Conservation (phyloP, 35 echinoderm and acorn worm species). For the Hemicentrotus pulcherrimus region DNA sequence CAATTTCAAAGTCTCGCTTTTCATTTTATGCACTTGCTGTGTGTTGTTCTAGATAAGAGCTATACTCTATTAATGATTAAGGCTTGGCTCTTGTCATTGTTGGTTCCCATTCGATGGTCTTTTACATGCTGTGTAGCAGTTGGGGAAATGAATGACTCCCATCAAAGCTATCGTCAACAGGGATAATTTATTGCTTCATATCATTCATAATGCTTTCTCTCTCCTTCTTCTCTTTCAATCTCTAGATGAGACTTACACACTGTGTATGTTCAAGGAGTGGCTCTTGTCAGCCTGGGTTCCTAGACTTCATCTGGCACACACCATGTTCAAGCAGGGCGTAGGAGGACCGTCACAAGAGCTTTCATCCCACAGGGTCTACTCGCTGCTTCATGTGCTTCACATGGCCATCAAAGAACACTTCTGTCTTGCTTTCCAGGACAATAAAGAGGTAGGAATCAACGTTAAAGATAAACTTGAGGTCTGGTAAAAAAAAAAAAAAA, state of each 20-base stretch:
- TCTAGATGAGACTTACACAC: slow-evolving; percentile 56
- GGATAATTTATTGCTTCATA: not conserved
- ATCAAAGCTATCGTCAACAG: not conserved
- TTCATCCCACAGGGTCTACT: slow-evolving; percentile 27
- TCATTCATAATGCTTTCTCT: not conserved
- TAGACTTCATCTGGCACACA: slow-evolving; percentile 21
- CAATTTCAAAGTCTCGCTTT: too few relatives aligned
- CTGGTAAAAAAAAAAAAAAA: too few relatives aligned
- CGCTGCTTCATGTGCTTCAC: slow-evolving; percentile 44
- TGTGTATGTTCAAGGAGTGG: slow-evolving; percentile 38
- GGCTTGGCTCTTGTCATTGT: not conserved
- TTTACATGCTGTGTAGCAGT: too few relatives aligned
- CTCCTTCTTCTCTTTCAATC: not conserved
- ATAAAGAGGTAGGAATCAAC: not conserved
- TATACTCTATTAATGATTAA: slow-evolving; percentile 49
- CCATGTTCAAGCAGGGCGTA: slow-evolving; percentile 39
- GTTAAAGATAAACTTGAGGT: too few relatives aligned
- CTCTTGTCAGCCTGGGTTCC: not conserved
- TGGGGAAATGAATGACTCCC: too few relatives aligned
- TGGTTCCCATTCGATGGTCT: too few relatives aligned
- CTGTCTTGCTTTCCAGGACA: slow-evolving; percentile 4
- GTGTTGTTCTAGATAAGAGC: slow-evolving; percentile 53
- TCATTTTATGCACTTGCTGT: too few relatives aligned
- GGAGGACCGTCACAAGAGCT: not conserved
- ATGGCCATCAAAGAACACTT: slow-evolving; percentile 44